A percentile compares a stretch with the other conserved stretches of the same genome.
Evolutionary conservation across 2,113 vertebrate species (phyloP).

Genomic region (Gnathochromis pfefferi): DNA sequence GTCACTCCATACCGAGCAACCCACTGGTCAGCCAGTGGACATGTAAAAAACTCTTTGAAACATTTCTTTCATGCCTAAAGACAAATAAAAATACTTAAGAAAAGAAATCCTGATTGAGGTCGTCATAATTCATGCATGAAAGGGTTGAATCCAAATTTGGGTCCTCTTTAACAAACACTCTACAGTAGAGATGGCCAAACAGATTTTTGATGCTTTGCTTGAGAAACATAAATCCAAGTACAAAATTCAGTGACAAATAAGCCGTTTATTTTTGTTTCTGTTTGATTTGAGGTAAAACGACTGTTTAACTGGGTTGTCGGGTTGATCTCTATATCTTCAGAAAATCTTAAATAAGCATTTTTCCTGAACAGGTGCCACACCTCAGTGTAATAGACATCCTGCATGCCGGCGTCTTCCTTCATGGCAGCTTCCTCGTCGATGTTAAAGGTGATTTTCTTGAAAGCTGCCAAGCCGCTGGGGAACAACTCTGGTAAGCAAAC

Average conservation of each 20-base stretch:
- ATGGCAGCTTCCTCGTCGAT: constrained; percentile 95
- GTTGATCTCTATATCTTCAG: accelerated
- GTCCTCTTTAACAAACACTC: background rate
- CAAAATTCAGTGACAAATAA: background rate
- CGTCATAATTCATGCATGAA: background rate
- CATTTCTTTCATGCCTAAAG: background rate
- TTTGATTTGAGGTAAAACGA: accelerated
- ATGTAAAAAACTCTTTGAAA: background rate
- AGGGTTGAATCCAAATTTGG: background rate
- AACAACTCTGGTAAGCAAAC: constrained; percentile 76
- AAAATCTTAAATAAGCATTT: background rate
- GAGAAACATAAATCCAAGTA: background rate
- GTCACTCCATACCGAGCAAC: background rate
- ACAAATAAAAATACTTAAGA: background rate
- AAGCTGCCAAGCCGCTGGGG: constrained; percentile 81
- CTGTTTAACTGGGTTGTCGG: accelerated
- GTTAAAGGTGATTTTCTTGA: constrained; percentile 90
- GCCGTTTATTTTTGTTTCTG: background rate
- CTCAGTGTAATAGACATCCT: constrained; percentile 95
- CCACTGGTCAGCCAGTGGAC: background rate
- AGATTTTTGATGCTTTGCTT: background rate
- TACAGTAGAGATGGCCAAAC: background rate
- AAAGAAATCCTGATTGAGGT: accelerated
- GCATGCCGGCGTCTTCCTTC: constrained; percentile 95
- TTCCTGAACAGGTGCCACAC: constrained; percentile 39